A percentile compares a stretch with the other conserved stretches of the same genome.
Evolutionary conservation across 2,797 vertebrate genomes (phyloP).

Genomic region (Spinus olivaceus): DNA sequence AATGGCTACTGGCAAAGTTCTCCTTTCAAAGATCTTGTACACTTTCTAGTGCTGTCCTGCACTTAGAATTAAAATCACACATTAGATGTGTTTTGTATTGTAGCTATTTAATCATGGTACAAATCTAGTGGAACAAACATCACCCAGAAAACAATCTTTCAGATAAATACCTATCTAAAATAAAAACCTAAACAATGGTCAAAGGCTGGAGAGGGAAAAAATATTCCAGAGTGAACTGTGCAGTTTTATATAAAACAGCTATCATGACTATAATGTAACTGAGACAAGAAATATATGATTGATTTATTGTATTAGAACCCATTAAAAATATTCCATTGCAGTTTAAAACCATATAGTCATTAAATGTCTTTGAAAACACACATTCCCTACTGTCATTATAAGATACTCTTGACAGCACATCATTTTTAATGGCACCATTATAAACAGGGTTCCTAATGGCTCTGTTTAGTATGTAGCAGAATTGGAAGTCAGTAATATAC

Average conservation of each 20-base stretch:
- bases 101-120: not conserved
- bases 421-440: conserved; percentile 74
- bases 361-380: conserved; percentile 71
- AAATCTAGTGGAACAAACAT: not conserved
- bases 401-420: conserved; percentile 71
- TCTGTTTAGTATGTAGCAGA: conserved; percentile 59
- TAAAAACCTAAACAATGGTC: not conserved
- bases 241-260: conserved; percentile 33
- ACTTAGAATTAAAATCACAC: not conserved
- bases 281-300: conserved; percentile 55
- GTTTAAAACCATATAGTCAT: conserved; percentile 66
- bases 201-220: not conserved
- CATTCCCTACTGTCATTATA: conserved; percentile 61
- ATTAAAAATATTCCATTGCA: conserved; percentile 71
- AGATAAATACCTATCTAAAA: not conserved
- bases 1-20: not conserved
- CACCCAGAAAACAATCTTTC: not conserved
- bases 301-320: conserved; percentile 70
- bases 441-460: conserved; percentile 69
- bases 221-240: not conserved
- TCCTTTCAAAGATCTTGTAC: not conserved
- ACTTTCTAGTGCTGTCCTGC: not conserved
- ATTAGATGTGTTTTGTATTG: not conserved
- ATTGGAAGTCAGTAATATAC: conserved; percentile 41
- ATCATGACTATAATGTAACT: conserved; percentile 19